These are phyloP conservation scores for Melanotaenia boesemani DNA, from an alignment of 2,797 vertebrate genomes.

Conservation along the genomic window DNA sequence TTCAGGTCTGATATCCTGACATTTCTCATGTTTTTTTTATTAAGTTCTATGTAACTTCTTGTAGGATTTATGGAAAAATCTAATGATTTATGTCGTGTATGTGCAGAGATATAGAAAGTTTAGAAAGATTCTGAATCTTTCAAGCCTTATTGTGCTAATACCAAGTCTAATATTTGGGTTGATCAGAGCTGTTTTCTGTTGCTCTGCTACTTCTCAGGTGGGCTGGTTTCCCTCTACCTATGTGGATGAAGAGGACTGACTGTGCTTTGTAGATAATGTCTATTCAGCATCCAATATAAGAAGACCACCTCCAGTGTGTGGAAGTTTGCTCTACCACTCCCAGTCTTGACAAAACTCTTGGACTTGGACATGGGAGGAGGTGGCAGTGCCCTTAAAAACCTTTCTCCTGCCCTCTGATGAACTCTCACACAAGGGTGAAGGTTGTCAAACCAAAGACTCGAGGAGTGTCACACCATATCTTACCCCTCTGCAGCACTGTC, in stretches of 20 bases:
- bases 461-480: slow-evolving; percentile 45
- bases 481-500: slow-evolving; percentile 43
- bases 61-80: neutral
- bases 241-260: slow-evolving; percentile 92
- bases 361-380: slow-evolving; percentile 43
- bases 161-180: neutral
- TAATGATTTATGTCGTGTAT: neutral
- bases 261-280: neutral
- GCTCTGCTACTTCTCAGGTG: slow-evolving; percentile 80
- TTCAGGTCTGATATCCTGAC: neutral
- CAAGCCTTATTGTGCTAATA: neutral
- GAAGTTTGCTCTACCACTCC: slow-evolving; percentile 33
- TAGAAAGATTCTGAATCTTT: too few species aligned
- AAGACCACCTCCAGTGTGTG: slow-evolving; percentile 19
- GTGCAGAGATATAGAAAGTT: neutral
- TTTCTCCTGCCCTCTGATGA: slow-evolving; percentile 56
- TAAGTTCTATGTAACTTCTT: neutral
- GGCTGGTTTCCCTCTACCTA: slow-evolving; percentile 97
- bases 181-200: neutral
- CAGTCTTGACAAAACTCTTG: slow-evolving; percentile 57
- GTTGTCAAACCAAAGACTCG: slow-evolving; percentile 67
- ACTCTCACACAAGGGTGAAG: slow-evolving; percentile 39
- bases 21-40: neutral
- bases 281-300: slow-evolving; percentile 20
- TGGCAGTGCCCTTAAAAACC: slow-evolving; percentile 39